phyloP scores from a whole-genome alignment of 37 sponge, comb jelly and placozoan species.

The Halisarca cf. caerulea region DNA sequence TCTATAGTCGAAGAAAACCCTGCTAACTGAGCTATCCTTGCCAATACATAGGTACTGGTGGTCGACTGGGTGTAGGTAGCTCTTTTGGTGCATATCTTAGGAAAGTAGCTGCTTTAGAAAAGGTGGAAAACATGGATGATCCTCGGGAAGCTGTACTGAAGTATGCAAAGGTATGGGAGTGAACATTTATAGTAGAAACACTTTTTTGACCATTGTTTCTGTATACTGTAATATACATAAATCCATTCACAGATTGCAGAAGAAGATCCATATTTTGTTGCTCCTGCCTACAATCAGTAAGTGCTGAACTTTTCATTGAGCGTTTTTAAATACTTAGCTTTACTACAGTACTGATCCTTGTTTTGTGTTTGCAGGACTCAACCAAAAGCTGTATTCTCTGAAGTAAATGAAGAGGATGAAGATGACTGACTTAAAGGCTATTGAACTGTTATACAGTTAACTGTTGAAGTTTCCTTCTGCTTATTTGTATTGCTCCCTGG shows the following conservation, averaged over 20 bases:
- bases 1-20: too few relatives aligned
- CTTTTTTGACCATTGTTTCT: not conserved
- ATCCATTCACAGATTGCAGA: conserved; percentile 40
- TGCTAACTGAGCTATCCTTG: too few relatives aligned
- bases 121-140: conserved; percentile 72
- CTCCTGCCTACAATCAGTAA: conserved; percentile 87
- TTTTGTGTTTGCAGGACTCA: conserved; percentile 55
- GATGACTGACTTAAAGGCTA: conserved; percentile 23
- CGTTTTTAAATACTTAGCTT: not conserved
- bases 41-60: conserved; percentile 52
- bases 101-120: conserved; percentile 75
- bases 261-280: conserved; percentile 87
- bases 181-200: not conserved
- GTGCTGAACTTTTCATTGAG: conserved; percentile 27
- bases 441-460: too few relatives aligned
- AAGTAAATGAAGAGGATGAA: conserved; percentile 40
- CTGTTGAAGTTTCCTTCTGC: too few relatives aligned
- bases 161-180: conserved; percentile 72
- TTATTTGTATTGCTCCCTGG: too few relatives aligned
- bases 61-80: conserved; percentile 72
- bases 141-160: conserved; percentile 89
- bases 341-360: not conserved
- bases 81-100: conserved; percentile 80
- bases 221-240: not conserved
- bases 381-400: conserved; percentile 57